phyloP scores from a whole-genome alignment of 1,140 invertebrate genomes.

The Apis dorsata region DNA sequence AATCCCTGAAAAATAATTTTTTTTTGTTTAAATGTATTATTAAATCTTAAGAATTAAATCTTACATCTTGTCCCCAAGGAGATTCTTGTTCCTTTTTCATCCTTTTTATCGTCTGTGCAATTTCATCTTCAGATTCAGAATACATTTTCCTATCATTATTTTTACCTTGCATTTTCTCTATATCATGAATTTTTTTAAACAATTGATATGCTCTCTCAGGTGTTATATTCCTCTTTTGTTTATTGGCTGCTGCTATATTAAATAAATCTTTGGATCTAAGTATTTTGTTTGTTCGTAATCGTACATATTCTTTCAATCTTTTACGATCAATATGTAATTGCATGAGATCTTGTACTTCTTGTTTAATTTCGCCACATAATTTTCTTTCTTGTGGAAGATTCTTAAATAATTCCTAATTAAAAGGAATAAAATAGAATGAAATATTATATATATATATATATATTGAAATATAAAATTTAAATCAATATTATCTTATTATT shows the following conservation, averaged over 20 bases:
- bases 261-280: conserved; percentile 78
- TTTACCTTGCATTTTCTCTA: conserved; percentile 76
- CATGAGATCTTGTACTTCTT: conserved; percentile 78
- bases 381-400: conserved; percentile 78
- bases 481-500: not conserved
- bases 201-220: conserved; percentile 80
- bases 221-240: conserved; percentile 78
- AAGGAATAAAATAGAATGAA: not conserved
- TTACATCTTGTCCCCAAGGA: conserved; percentile 74
- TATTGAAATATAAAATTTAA: not conserved
- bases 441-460: not conserved
- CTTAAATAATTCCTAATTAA: conserved; percentile 74
- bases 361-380: conserved; percentile 75
- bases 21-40: conserved; percentile 20
- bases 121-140: conserved; percentile 79
- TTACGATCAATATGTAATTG: conserved; percentile 77
- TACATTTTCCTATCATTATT: conserved; percentile 72
- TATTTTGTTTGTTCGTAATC: conserved; percentile 75
- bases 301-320: conserved; percentile 76
- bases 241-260: conserved; percentile 77
- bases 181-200: conserved; percentile 78
- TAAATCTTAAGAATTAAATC: not conserved
- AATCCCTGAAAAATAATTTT: conserved; percentile 61
- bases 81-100: conserved; percentile 76
- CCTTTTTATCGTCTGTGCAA: conserved; percentile 75